A percentile compares a stretch with the other conserved stretches of the same genome.
phyloP scores from a whole-genome alignment of 37 sponge, comb jelly and placozoan genomes.

The Cliona cf. orientalis region DNA sequence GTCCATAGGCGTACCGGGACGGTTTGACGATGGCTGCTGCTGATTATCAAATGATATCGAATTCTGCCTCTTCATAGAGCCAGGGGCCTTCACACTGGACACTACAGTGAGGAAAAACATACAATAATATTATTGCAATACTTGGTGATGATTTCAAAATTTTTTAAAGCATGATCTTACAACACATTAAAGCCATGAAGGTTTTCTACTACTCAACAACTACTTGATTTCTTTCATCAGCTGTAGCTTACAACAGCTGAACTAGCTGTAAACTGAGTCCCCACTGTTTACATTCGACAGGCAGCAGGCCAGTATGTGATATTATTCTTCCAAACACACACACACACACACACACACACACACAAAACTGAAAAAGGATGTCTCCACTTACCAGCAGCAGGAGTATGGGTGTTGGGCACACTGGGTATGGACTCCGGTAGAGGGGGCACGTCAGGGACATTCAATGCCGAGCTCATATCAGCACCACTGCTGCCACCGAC shows the following conservation, averaged over 20 bases:
- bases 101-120: neutral
- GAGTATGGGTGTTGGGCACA: neutral
- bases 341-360: too few relatives aligned
- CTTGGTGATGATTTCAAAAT: neutral
- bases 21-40: neutral
- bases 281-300: too few relatives aligned
- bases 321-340: too few relatives aligned
- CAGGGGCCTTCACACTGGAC: slow-evolving; percentile 20
- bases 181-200: too few relatives aligned
- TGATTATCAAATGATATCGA: slow-evolving; percentile 1
- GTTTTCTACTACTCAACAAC: too few relatives aligned
- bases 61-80: neutral
- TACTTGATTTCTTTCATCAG: too few relatives aligned
- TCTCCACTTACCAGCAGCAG: too few relatives aligned
- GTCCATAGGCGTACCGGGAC: slow-evolving; percentile 7
- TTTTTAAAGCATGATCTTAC: too few relatives aligned
- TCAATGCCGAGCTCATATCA: neutral
- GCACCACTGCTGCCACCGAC: neutral
- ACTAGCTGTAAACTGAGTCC: too few relatives aligned
- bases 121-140: neutral
- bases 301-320: too few relatives aligned
- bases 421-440: neutral
- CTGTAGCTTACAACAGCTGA: too few relatives aligned
- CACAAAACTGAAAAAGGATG: too few relatives aligned
- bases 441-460: neutral